A percentile compares a stretch with the other conserved stretches of the same genome.
Evolutionary conservation across 2,888 invertebrate genomes (phyloP).

Genomic region (Dynastes maya): DNA sequence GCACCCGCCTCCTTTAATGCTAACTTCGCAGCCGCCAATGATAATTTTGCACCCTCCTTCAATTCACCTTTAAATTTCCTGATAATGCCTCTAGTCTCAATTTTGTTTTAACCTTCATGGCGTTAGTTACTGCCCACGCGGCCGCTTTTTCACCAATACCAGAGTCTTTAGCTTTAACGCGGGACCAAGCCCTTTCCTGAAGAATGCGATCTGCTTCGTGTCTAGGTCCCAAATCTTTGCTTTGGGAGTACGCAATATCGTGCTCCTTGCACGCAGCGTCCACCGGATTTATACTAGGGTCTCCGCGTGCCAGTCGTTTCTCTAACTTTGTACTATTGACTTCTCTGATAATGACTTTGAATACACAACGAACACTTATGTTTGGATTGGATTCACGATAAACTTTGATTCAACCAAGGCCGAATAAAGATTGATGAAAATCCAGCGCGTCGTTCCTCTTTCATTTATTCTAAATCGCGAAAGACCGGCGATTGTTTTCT

Average conservation of each 20-base stretch:
- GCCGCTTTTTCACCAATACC: conserved; percentile 43
- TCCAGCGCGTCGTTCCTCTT: no score
- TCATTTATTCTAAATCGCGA: no score
- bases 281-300: conserved; percentile 62
- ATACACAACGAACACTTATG: no score
- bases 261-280: conserved; percentile 61
- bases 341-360: no score
- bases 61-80: conserved; percentile 26
- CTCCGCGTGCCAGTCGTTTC: conserved; percentile 60
- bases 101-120: conserved; percentile 50
- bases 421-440: no score
- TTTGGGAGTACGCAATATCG: conserved; percentile 45
- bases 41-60: conserved; percentile 33
- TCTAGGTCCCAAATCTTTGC: conserved; percentile 24
- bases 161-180: conserved; percentile 47
- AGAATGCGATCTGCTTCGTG: conserved; percentile 21
- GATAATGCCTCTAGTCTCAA: not conserved
- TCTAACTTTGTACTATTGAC: conserved; percentile 56
- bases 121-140: conserved; percentile 39
- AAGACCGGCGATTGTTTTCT: no score
- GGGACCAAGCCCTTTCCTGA: conserved; percentile 51
- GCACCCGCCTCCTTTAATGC: conserved; percentile 37
- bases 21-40: conserved; percentile 36
- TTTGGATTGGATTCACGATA: not conserved
- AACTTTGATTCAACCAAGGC: no score